Percentiles rank a stretch among this genome's conserved stretches.
Conservation (phyloP, 2,797 vertebrate species). For the Coluber constrictor region DNA sequence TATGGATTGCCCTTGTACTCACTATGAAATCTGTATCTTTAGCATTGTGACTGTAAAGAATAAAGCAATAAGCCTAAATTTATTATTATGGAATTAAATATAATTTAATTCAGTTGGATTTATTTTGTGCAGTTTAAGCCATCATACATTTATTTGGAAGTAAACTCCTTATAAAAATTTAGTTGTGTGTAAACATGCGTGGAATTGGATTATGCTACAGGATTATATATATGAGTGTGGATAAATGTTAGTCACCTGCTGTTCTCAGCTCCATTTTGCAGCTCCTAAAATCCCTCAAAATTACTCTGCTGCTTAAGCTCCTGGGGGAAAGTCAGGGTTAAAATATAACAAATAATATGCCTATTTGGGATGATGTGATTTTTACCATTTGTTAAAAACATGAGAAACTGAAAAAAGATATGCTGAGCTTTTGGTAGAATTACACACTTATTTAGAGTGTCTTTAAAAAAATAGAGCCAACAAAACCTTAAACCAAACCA, state of each 20-base stretch:
- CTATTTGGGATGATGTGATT: neutral
- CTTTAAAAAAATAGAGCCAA: neutral
- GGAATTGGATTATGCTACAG: neutral
- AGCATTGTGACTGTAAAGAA: neutral
- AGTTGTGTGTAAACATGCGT: neutral
- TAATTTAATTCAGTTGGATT: neutral
- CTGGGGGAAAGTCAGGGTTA: neutral
- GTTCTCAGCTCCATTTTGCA: neutral
- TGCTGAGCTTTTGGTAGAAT: neutral
- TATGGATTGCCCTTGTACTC: neutral
- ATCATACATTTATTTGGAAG: neutral
- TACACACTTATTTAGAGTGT: neutral
- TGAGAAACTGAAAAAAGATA: neutral
- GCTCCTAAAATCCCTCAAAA: neutral
- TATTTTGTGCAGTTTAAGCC: neutral
- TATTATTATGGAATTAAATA: neutral
- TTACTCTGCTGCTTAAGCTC: neutral
- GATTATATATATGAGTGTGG: neutral
- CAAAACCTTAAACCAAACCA: neutral
- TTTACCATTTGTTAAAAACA: neutral
- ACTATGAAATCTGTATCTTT: neutral
- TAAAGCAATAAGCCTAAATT: neutral
- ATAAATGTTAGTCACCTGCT: neutral
- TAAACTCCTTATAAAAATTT: neutral
- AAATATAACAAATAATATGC: neutral